Conservation (phyloP, 2,888 invertebrate species). For the Euclidia mi region DNA sequence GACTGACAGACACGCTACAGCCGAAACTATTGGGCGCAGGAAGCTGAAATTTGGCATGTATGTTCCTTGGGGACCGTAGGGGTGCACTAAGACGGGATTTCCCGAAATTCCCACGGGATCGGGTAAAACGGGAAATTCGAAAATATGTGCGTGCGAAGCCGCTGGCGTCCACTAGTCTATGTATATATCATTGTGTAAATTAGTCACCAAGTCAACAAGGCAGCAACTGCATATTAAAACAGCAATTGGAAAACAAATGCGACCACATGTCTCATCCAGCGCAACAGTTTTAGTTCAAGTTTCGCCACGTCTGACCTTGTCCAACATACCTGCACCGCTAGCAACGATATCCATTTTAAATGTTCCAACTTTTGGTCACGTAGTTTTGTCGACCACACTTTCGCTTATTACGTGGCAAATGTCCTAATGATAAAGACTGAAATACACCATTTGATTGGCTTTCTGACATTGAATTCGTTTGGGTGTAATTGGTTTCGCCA, state of each 20-base stretch:
- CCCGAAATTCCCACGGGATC: too few species aligned
- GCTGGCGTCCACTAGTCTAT: too few species aligned
- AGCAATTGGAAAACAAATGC: conserved; percentile 16
- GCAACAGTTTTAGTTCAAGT: conserved; percentile 50
- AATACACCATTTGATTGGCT: conserved; percentile 46
- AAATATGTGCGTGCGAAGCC: too few species aligned
- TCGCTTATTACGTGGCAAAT: conserved; percentile 63
- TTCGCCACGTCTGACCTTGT: conserved; percentile 74
- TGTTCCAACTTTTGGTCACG: conserved; percentile 71
- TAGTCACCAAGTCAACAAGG: background rate
- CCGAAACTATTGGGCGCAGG: too few species aligned
- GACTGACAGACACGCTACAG: too few species aligned
- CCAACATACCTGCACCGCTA: conserved; percentile 64
- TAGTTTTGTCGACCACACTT: conserved; percentile 71
- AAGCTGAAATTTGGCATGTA: too few species aligned
- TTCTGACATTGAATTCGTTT: conserved; percentile 68
- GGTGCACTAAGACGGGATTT: too few species aligned
- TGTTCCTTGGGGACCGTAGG: too few species aligned
- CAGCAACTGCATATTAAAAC: background rate
- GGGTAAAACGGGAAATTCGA: too few species aligned
- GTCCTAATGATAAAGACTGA: conserved; percentile 67
- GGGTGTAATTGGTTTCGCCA: conserved; percentile 27
- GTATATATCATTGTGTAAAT: conserved; percentile 15
- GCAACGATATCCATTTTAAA: conserved; percentile 60
- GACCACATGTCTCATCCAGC: conserved; percentile 57